A percentile compares a stretch with the other conserved stretches of the same genome.
These are phyloP conservation scores for Typhlomys cinereus DNA, from an alignment of 2,113 vertebrate genomes.

Conservation along the genomic window DNA sequence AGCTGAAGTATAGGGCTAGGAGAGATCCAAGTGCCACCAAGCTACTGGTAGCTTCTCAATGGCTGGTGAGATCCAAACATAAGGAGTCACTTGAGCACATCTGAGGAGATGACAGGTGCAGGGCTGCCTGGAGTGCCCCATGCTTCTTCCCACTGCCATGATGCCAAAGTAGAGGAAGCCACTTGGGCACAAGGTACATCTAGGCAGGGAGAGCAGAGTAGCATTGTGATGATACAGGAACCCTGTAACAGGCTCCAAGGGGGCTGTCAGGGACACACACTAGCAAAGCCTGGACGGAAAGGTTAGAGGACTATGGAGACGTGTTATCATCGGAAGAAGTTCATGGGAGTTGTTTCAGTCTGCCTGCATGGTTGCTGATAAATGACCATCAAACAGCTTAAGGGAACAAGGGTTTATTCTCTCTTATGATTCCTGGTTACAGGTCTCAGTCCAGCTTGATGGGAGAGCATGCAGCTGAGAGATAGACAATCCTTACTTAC, in stretches of 20 bases:
- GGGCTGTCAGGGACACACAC: not conserved
- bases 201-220: not conserved
- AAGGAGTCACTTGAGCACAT: not conserved
- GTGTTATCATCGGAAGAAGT: not conserved
- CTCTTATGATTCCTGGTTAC: too few relatives aligned
- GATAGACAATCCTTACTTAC: too few relatives aligned
- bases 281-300: not conserved
- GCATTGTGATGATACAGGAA: not conserved
- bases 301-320: not conserved
- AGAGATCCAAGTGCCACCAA: not conserved
- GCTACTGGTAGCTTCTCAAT: not conserved
- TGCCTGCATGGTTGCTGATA: too few relatives aligned
- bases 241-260: not conserved
- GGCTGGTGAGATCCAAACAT: not conserved
- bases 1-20: not conserved
- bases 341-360: too few relatives aligned
- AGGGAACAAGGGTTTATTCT: too few relatives aligned
- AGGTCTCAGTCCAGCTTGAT: too few relatives aligned
- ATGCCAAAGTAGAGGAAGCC: not conserved
- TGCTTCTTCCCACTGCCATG: not conserved
- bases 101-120: not conserved
- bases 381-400: too few relatives aligned
- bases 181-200: not conserved
- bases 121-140: not conserved
- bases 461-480: too few relatives aligned